These are phyloP conservation scores for Metaphire vulgaris DNA, from an alignment of 1,140 invertebrate genomes.

Conservation along the genomic window DNA sequence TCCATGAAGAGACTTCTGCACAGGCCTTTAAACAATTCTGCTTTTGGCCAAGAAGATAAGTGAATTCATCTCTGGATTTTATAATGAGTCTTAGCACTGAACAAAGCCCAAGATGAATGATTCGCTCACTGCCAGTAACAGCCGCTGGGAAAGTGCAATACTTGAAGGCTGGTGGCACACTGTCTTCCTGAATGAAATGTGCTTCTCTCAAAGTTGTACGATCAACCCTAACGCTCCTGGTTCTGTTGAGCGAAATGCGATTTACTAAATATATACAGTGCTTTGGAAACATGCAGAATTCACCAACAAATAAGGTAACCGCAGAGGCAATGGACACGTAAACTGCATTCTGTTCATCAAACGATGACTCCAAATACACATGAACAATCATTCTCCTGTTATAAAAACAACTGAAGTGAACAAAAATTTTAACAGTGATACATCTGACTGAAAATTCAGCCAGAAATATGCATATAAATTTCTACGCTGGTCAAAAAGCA, in stretches of 20 bases:
- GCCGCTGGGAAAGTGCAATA: neutral
- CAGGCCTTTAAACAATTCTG: constrained; percentile 26
- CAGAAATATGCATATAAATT: no score
- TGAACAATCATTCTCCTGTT: neutral
- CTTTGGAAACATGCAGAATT: neutral
- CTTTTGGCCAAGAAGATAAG: constrained; percentile 16
- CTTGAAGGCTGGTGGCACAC: neutral
- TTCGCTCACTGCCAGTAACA: neutral
- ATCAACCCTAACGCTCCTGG: neutral
- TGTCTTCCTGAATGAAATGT: neutral
- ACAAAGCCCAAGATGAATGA: neutral
- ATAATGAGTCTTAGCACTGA: neutral
- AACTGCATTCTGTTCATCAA: neutral
- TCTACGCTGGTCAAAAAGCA: no score
- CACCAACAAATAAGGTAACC: neutral
- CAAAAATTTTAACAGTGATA: no score
- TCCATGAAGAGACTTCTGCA: constrained; percentile 68
- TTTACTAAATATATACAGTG: neutral
- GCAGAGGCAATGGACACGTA: neutral
- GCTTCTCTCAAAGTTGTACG: neutral
- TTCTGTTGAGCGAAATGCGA: neutral
- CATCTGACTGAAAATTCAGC: no score
- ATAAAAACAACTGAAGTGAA: no score
- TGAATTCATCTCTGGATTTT: constrained; percentile 7
- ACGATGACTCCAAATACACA: neutral